Base-by-base conservation (phyloP, 2,888 invertebrate genomes). In the Cataglyphis livida region DNA sequence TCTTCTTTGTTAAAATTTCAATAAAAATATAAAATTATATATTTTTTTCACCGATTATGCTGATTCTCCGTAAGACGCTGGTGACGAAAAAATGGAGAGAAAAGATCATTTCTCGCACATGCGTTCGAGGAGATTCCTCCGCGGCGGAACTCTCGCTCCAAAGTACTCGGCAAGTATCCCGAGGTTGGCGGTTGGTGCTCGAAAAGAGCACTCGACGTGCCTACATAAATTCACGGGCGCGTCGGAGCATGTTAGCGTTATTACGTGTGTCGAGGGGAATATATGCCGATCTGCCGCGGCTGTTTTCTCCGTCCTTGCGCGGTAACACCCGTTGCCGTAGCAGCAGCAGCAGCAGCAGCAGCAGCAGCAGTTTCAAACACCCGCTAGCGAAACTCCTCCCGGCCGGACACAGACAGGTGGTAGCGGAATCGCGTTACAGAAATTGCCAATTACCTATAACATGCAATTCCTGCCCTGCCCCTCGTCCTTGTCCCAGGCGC, bases 381-480 rank as follows among this genome's bases (percentile, higher is more conserved):
- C 81, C 82, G 82, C 81, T 65, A 81, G 84, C 73, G 74, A 88
- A 83, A 61, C 82, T 83, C 51, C 85, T 84, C 88, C 89, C 88
- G 44, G 25, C 25, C 62, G 66, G 25, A 51, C 51, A n/a, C 78
- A 87, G 89, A 90, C 89, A 88, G 90, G 90, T 90, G 88, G 90
- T 89, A 90, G 89, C 89, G 87, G 87, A 88, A 91, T 91, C 90
- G 89, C 89, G 91, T 91, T 92, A 91, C 91, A 92, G 91, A 92
- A 92, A 93, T 93, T 93, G 92, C 93, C 93, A 92, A 92, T 93
- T 93, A 93, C 90, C 90, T 87, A 88, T 91, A 93, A 93, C 92
- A 91, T 91, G 92, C 91, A 92, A 92, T 92, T 92, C 92, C 90
- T 87, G 64, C 75, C 48, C 83, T 87, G 84, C 81, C 79, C 82